Evolutionary conservation across 2,888 invertebrate genomes (phyloP).

Genomic region (Gordius sp.): DNA sequence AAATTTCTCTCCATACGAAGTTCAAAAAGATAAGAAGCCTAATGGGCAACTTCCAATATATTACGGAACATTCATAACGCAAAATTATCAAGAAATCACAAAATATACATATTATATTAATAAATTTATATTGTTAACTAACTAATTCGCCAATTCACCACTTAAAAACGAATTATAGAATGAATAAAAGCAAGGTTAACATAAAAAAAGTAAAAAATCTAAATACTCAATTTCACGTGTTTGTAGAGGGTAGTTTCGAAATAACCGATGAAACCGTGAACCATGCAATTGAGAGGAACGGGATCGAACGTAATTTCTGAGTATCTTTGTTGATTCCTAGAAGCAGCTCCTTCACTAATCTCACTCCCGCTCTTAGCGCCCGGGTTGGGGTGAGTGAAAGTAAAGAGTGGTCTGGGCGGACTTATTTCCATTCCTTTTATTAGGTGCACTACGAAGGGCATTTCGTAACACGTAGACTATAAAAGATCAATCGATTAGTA

Average conservation of each 20-base stretch:
- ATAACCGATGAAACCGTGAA: constrained; percentile 84
- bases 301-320: background rate
- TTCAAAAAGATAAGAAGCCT: too few species aligned
- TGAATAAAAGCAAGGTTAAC: too few species aligned
- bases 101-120: too few species aligned
- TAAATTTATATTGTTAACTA: too few species aligned
- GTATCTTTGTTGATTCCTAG: background rate
- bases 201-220: too few species aligned
- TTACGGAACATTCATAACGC: too few species aligned
- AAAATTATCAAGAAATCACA: too few species aligned
- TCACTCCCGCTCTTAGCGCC: constrained; percentile 23
- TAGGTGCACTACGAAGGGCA: constrained; percentile 68
- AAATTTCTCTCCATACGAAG: too few species aligned
- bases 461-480: constrained; percentile 36
- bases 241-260: constrained; percentile 65
- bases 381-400: constrained; percentile 64
- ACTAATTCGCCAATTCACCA: too few species aligned
- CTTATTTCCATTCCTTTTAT: constrained; percentile 55
- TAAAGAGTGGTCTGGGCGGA: constrained; percentile 47
- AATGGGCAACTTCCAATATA: too few species aligned
- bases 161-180: too few species aligned
- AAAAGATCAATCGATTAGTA: constrained; percentile 7
- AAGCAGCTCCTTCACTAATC: constrained; percentile 2
- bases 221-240: constrained; percentile 49
- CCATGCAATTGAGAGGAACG: constrained; percentile 44